Percentiles rank a stretch among this genome's conserved stretches.
Conservation (phyloP, 1,140 invertebrate species). For the Microplitis mediator region DNA sequence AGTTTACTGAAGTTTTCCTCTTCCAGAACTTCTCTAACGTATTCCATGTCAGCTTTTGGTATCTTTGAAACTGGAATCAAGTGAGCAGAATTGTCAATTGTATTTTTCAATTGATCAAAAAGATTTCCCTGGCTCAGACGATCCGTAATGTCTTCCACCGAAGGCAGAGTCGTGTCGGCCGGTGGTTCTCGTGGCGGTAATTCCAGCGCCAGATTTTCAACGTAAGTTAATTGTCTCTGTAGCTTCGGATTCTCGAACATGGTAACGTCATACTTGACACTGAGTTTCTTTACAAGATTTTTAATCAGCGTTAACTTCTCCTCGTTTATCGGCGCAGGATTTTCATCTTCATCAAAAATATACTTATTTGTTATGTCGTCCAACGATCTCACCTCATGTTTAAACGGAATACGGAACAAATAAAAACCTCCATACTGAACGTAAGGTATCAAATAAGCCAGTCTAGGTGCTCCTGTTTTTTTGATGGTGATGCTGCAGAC, state of each 20-base stretch:
- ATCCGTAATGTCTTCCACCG: not conserved
- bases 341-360: not conserved
- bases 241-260: slow-evolving; percentile 37
- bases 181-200: not conserved
- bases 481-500: slow-evolving; percentile 36
- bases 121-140: not conserved
- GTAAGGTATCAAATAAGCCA: slow-evolving; percentile 41
- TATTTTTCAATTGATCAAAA: not conserved
- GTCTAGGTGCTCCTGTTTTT: slow-evolving; percentile 19
- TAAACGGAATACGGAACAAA: slow-evolving; percentile 39
- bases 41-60: not conserved
- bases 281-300: slow-evolving; percentile 33
- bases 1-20: not conserved
- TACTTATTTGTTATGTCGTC: not conserved
- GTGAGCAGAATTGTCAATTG: not conserved
- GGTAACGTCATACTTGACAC: slow-evolving; percentile 15
- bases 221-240: slow-evolving; percentile 18
- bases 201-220: slow-evolving; percentile 39
- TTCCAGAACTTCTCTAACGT: not conserved
- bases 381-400: slow-evolving; percentile 9
- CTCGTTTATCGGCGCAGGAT: slow-evolving; percentile 3
- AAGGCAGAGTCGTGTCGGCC: not conserved
- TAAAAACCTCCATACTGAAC: slow-evolving; percentile 42
- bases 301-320: slow-evolving; percentile 16
- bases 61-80: not conserved